Percentiles rank a stretch among this genome's conserved stretches.
phyloP scores from a whole-genome alignment of 1,140 invertebrate species.

The Aphaenogaster ashmeadi region DNA sequence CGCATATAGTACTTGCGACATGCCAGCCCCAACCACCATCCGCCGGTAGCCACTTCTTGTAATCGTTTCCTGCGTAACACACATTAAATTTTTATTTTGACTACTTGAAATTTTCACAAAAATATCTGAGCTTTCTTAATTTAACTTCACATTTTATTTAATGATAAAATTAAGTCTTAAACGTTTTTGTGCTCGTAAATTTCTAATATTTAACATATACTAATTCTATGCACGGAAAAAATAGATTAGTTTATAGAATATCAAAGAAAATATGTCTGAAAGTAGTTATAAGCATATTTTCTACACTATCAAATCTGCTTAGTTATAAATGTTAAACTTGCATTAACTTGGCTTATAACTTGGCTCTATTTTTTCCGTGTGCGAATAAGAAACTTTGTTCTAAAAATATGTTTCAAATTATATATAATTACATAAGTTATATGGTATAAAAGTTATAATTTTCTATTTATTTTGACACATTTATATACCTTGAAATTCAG shows the following conservation, averaged over 20 bases:
- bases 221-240: neutral
- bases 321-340: too few species aligned
- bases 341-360: too few species aligned
- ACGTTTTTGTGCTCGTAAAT: neutral
- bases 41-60: conserved; percentile 88
- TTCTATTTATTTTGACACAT: neutral
- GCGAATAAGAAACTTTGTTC: neutral
- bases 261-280: too few species aligned
- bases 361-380: too few species aligned
- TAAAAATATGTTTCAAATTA: neutral
- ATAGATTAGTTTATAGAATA: too few species aligned
- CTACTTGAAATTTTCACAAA: neutral
- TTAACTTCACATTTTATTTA: neutral
- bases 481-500: conserved; percentile 76
- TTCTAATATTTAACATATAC: neutral
- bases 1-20: conserved; percentile 89
- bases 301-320: too few species aligned
- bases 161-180: neutral
- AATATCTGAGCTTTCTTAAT: neutral
- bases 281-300: too few species aligned
- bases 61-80: conserved; percentile 78
- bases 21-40: conserved; percentile 90
- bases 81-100: conserved; percentile 3
- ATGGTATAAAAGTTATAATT: neutral
- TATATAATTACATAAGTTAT: neutral